Percentiles rank a stretch among this genome's conserved stretches.
phyloP scores from a whole-genome alignment of 2,797 vertebrate genomes.

The Pachyuromys duprasi region DNA sequence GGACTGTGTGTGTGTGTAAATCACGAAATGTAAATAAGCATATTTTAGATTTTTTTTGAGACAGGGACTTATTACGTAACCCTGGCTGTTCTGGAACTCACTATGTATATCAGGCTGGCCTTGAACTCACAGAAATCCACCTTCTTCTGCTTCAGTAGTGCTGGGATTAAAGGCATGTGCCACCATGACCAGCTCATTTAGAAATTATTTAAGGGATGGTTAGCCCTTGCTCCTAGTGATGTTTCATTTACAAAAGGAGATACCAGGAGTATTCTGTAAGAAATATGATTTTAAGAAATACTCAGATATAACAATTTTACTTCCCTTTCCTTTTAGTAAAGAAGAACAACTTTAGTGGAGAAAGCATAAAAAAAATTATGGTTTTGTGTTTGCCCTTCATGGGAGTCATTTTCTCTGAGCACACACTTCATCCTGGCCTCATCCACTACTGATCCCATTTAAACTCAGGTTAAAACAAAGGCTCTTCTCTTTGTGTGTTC shows the following conservation, averaged over 20 bases:
- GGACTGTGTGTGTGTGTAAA: neutral
- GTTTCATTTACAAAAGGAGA: slow-evolving; percentile 14
- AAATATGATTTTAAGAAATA: slow-evolving; percentile 27
- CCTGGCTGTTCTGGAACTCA: neutral
- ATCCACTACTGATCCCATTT: slow-evolving; percentile 25
- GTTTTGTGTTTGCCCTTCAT: neutral
- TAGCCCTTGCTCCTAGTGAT: neutral
- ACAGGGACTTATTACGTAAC: neutral
- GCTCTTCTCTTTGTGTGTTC: slow-evolving; percentile 46
- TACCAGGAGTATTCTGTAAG: slow-evolving; percentile 29
- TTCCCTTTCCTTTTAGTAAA: neutral
- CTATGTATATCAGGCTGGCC: neutral
- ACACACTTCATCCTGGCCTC: neutral
- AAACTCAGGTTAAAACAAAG: slow-evolving; percentile 63
- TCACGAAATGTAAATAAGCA: neutral
- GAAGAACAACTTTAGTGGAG: slow-evolving; percentile 9
- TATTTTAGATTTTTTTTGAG: neutral
- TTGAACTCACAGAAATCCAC: neutral
- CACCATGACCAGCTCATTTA: neutral
- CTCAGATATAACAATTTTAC: neutral
- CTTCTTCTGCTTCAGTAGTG: neutral
- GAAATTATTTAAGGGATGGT: neutral
- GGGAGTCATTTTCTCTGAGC: neutral
- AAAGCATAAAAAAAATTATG: neutral
- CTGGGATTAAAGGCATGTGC: neutral